phyloP scores from a whole-genome alignment of 1,140 invertebrate genomes.

The Cataglyphis hispanica region DNA sequence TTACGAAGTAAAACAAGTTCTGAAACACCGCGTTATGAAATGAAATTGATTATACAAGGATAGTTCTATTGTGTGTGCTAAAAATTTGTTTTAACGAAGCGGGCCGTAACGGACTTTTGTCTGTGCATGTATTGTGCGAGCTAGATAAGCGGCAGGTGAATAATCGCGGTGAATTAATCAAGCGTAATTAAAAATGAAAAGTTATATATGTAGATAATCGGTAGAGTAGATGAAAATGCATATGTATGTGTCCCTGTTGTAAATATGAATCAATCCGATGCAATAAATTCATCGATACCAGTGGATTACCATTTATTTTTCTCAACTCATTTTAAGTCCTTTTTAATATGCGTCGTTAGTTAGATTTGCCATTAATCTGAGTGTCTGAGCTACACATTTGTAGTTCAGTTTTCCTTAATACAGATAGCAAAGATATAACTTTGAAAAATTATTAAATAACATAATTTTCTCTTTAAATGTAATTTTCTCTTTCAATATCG shows the following conservation, averaged over 20 bases:
- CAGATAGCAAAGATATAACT: neutral
- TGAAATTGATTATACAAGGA: slow-evolving; percentile 22
- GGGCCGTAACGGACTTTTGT: slow-evolving; percentile 34
- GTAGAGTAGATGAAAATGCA: slow-evolving; percentile 84
- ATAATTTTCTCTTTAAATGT: too few relatives aligned
- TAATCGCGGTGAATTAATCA: slow-evolving; percentile 67
- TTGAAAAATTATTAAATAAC: neutral
- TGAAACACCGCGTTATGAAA: neutral
- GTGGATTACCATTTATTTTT: slow-evolving; percentile 8
- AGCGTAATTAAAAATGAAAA: slow-evolving; percentile 72
- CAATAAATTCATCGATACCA: slow-evolving; percentile 84
- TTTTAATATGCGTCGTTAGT: neutral
- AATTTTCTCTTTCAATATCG: too few relatives aligned
- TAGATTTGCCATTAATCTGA: neutral
- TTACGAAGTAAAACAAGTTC: slow-evolving; percentile 4
- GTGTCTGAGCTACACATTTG: neutral
- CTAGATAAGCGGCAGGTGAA: slow-evolving; percentile 70
- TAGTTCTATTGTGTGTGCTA: neutral
- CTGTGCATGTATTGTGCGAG: slow-evolving; percentile 50
- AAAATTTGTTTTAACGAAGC: slow-evolving; percentile 38
- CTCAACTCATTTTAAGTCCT: neutral
- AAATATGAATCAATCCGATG: slow-evolving; percentile 84
- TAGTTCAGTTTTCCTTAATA: neutral
- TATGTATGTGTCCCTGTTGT: slow-evolving; percentile 84
- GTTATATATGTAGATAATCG: slow-evolving; percentile 84